Evolutionary conservation across 2,888 invertebrate genomes (phyloP), one percentile per base, ranked within the genome.

Genomic region (Stenichneumon culpator): DNA sequence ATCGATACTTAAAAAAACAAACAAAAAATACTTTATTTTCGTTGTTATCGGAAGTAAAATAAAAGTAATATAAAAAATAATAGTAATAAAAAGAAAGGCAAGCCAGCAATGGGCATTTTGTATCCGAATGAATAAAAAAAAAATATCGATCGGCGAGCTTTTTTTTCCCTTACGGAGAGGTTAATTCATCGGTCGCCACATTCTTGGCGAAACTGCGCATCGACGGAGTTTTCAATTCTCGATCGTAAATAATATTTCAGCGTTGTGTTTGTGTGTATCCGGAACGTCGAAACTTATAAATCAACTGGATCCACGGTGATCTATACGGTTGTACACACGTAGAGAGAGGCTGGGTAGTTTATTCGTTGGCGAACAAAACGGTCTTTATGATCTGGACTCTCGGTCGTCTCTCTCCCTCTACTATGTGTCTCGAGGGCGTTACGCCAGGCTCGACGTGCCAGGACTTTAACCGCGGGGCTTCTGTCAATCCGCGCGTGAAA

Each of bases 321-420:
- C 86, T 86, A 78, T 83, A 83, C 80, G 63, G 63, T 32, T 63
- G 28, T 32, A 63, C 28, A 32, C 28, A 63, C 68, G 79, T 78
- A 82, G 79, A 85, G 85, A 82, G 79, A 85, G 85, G 85, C 82
- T 75, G 67, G 86, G 86, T 83, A 86, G 82, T 86, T 86, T 86
- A 86, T 86, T 86, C 80, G 72, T 73, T 77, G 77, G 82, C 77
- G 88, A 91, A 91, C 90, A 88, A 86, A 90, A 87, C 86, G 87
- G 82, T 87, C 88, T 90, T 89, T 89, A 87, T 86, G 87, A 88
- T 89, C 86, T 82, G 87, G 63, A 32, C 25, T 63, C 28, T 54
- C 52, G 44, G 6, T 22, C 52, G 19, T 54, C 52, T 22, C 52
- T 16, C 82, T 74, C 79, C 77, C 86, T 83, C 83, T 86, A 39